Evolutionary conservation across 1,140 invertebrate genomes (phyloP).

Genomic region (Panagrolaimus sp.): DNA sequence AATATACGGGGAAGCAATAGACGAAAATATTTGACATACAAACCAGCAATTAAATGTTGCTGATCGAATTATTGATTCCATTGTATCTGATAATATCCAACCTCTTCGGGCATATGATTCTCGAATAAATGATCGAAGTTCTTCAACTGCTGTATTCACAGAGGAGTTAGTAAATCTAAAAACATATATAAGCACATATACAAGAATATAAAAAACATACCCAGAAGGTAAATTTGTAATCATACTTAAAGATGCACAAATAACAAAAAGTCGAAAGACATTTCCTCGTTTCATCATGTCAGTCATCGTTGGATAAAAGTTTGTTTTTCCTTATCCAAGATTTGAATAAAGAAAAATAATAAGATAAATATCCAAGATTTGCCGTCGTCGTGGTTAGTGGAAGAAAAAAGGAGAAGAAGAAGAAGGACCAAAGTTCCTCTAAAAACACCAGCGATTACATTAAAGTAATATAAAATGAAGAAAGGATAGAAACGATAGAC

Average conservation of each 20-base stretch:
- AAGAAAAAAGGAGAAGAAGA: no score
- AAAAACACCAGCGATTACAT: no score
- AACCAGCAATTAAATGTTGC: conserved; percentile 50
- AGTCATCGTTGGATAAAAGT: no score
- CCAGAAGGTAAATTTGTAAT: conserved; percentile 48
- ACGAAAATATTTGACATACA: conserved; percentile 44
- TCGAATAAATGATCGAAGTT: conserved; percentile 41
- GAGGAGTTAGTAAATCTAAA: conserved; percentile 50
- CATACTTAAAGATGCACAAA: conserved; percentile 39
- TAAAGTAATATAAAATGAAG: no score
- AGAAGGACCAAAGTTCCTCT: no score
- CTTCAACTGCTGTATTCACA: conserved; percentile 49
- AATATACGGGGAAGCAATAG: conserved; percentile 41
- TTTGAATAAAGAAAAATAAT: no score
- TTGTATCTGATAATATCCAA: conserved; percentile 21
- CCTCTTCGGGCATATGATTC: conserved; percentile 35
- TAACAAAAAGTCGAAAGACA: conserved; percentile 26
- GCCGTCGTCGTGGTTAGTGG: no score
- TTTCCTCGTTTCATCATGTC: not conserved
- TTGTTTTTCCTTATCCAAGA: no score
- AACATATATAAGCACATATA: not conserved
- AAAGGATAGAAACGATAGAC: no score
- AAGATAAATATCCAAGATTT: no score
- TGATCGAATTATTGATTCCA: conserved; percentile 31
- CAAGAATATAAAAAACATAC: not conserved